These are phyloP conservation scores for Stylophora pistillata DNA, from an alignment of 64 coral and sea anemone species.

Conservation along the genomic window DNA sequence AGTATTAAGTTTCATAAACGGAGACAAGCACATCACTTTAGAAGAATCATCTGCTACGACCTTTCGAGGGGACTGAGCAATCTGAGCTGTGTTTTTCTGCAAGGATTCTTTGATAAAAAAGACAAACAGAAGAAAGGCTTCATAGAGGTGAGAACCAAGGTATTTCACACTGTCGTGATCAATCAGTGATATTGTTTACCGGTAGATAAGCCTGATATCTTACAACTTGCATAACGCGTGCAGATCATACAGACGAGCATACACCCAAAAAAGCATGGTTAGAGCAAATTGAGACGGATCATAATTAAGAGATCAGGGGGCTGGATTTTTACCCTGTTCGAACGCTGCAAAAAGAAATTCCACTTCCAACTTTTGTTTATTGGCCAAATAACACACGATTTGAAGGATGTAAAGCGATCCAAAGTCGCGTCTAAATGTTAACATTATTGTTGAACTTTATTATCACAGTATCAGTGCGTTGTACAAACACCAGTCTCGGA, in stretches of 20 bases:
- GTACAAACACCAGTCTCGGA: background rate
- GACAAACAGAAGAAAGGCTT: background rate
- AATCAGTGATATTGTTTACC: background rate
- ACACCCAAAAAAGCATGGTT: too few species aligned
- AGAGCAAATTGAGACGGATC: too few species aligned
- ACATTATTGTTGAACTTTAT: background rate
- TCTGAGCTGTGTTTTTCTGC: background rate
- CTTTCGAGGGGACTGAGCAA: background rate
- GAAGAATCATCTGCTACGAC: background rate
- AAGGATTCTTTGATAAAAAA: background rate
- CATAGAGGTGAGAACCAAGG: background rate
- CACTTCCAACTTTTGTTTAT: too few species aligned
- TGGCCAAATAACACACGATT: too few species aligned
- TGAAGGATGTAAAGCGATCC: too few species aligned
- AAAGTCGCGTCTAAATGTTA: background rate
- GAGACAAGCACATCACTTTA: background rate
- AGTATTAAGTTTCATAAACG: constrained; percentile 10
- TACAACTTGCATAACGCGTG: too few species aligned
- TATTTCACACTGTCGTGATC: background rate
- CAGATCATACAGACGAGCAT: too few species aligned
- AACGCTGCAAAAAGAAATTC: too few species aligned
- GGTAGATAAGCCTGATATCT: too few species aligned
- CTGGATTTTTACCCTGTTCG: too few species aligned
- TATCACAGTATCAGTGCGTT: background rate
- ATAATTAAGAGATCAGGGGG: too few species aligned